These are phyloP conservation scores for Plotosus lineatus DNA, from an alignment of 2,113 vertebrate species.

Conservation along the genomic window DNA sequence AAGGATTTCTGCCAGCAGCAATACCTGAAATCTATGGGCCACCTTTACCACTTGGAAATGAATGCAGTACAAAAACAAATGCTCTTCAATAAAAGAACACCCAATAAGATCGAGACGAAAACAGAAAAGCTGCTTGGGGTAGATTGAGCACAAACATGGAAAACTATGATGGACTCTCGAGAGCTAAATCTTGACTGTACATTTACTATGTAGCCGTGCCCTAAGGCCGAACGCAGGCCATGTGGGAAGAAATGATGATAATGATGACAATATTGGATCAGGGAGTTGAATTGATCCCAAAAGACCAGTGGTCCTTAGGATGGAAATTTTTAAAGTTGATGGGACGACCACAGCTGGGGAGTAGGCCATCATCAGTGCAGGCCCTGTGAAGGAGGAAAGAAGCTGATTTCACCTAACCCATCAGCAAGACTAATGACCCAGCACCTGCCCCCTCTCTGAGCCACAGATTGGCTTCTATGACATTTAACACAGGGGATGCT, in stretches of 20 bases:
- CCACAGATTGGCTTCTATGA: conserved; percentile 64
- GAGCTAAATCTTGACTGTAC: too few species aligned
- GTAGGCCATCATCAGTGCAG: conserved; percentile 23
- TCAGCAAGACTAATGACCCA: conserved; percentile 50
- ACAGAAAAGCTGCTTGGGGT: too few species aligned
- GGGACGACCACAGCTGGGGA: conserved; percentile 36
- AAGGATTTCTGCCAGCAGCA: too few species aligned
- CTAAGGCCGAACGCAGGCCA: too few species aligned
- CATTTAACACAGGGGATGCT: conserved; percentile 67
- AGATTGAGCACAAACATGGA: too few species aligned
- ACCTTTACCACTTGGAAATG: too few species aligned
- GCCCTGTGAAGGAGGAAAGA: conserved; percentile 8
- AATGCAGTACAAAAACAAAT: too few species aligned
- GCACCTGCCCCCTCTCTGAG: conserved; percentile 57
- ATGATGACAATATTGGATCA: neutral
- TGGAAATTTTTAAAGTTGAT: conserved; percentile 38
- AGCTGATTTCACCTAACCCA: conserved; percentile 39
- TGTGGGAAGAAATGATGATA: neutral
- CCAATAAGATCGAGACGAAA: too few species aligned
- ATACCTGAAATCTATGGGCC: too few species aligned
- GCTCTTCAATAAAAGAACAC: too few species aligned
- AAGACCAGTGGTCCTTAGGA: conserved; percentile 24
- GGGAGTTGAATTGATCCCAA: conserved; percentile 36
- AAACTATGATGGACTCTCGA: too few species aligned
- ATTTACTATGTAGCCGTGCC: too few species aligned